Conservation (phyloP, 2,113 vertebrate genomes). For the Gopherus flavomarginatus region DNA sequence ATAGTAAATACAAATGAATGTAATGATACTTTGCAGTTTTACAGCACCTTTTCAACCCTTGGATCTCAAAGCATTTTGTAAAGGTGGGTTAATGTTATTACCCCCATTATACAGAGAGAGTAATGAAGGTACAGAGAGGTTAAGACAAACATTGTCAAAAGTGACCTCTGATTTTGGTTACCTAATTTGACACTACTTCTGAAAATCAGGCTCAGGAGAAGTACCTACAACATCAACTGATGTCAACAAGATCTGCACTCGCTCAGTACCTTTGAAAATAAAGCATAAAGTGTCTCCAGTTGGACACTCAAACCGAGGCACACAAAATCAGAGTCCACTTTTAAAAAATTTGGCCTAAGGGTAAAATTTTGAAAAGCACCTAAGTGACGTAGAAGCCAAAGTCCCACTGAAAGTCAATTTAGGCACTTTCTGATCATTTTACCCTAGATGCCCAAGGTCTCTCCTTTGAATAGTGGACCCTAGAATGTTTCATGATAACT, state of each 20-base stretch:
- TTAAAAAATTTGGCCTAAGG: not conserved
- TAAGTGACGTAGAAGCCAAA: not conserved
- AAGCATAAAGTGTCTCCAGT: not conserved
- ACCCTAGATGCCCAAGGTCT: not conserved
- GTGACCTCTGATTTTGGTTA: not conserved
- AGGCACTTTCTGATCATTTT: not conserved
- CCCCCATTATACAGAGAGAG: no score
- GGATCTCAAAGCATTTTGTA: not conserved
- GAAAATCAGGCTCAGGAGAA: not conserved
- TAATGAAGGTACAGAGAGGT: no score
- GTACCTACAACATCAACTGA: not conserved
- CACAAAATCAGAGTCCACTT: not conserved
- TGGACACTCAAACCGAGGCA: not conserved
- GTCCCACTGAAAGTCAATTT: not conserved
- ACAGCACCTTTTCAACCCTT: not conserved
- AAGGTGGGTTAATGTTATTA: not conserved
- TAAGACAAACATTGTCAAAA: no score
- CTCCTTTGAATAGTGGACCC: not conserved
- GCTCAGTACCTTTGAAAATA: not conserved
- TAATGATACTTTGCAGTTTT: not conserved
- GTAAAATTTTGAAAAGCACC: not conserved
- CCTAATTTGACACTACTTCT: not conserved
- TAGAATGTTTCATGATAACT: not conserved
- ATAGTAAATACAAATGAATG: not conserved
- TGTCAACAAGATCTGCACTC: not conserved